Evolutionary conservation across 2,113 vertebrate genomes (phyloP).

Genomic region (Austrofundulus limnaeus): DNA sequence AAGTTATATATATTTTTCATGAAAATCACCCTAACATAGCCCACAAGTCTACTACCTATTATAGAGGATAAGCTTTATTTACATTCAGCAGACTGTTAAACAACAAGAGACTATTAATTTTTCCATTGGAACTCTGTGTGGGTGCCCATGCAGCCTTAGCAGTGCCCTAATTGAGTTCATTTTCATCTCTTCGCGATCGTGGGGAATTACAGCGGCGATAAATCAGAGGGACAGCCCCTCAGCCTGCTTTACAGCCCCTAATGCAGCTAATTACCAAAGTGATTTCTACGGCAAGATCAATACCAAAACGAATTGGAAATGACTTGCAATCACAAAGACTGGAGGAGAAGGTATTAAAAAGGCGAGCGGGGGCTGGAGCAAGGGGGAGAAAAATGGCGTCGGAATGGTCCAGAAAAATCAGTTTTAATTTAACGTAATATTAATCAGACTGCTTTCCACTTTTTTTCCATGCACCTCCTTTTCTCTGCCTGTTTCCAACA

Average conservation of each 20-base stretch:
- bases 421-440: slow-evolving; percentile 99
- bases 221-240: slow-evolving; percentile 98
- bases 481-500: slow-evolving; percentile 70
- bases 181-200: slow-evolving; percentile 99
- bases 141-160: slow-evolving; percentile 96
- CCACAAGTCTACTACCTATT: slow-evolving; percentile 80
- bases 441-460: slow-evolving; percentile 95
- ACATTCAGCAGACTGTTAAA: slow-evolving; percentile 99
- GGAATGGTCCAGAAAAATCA: slow-evolving; percentile 97
- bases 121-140: slow-evolving; percentile 94
- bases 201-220: slow-evolving; percentile 99
- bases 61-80: slow-evolving; percentile 99
- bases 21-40: slow-evolving; percentile 81
- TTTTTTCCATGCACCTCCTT: slow-evolving; percentile 65
- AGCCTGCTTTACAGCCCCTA: slow-evolving; percentile 97
- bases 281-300: slow-evolving; percentile 99
- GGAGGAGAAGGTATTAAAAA: slow-evolving; percentile 85
- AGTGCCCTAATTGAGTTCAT: slow-evolving; percentile 99
- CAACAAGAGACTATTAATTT: slow-evolving; percentile 97
- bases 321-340: slow-evolving; percentile 97
- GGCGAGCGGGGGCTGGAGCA: slow-evolving; percentile 74
- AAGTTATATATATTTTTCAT: background rate
- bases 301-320: slow-evolving; percentile 99
- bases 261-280: slow-evolving; percentile 99
- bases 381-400: slow-evolving; percentile 76